Evolutionary conservation across 2,888 invertebrate genomes (phyloP).

Genomic region (Ochropleura plecta): DNA sequence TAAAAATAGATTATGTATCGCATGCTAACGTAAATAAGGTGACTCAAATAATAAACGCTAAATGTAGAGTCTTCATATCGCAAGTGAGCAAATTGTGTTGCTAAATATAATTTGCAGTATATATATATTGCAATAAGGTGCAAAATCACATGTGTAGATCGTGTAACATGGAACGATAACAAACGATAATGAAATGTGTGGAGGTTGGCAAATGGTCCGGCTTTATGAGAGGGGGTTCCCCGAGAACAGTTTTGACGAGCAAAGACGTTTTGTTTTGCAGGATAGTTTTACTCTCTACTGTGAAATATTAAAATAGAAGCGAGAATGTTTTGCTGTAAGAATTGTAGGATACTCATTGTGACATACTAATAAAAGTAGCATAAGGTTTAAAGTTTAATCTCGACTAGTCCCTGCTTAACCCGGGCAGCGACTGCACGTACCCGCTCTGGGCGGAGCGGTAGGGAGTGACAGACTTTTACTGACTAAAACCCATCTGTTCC

Average conservation of each 20-base stretch:
- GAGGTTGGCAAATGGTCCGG: slow-evolving; percentile 45
- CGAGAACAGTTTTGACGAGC: slow-evolving; percentile 1
- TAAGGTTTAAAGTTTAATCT: too few species aligned
- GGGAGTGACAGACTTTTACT: too few species aligned
- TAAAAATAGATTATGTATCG: slow-evolving; percentile 25
- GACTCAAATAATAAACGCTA: slow-evolving; percentile 34
- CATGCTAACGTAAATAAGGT: slow-evolving; percentile 9
- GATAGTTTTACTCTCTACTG: slow-evolving; percentile 19
- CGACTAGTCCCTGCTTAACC: too few species aligned
- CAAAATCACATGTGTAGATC: slow-evolving; percentile 30
- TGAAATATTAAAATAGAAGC: not conserved
- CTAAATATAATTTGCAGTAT: slow-evolving; percentile 16
- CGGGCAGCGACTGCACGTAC: too few species aligned
- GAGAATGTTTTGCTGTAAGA: not conserved
- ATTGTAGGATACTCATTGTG: not conserved
- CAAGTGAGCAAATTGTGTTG: not conserved
- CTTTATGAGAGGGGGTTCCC: slow-evolving; percentile 50
- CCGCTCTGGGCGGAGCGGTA: too few species aligned
- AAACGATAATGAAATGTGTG: slow-evolving; percentile 47
- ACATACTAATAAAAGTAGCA: too few species aligned
- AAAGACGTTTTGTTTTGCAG: not conserved
- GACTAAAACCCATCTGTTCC: too few species aligned
- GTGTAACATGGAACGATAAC: slow-evolving; percentile 33
- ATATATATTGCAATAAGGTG: slow-evolving; percentile 23
- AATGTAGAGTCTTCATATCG: slow-evolving; percentile 13